Percentiles rank a stretch among this genome's conserved stretches.
phyloP scores from a whole-genome alignment of 2,888 invertebrate genomes.

The Leptarthrus brevirostris region DNA sequence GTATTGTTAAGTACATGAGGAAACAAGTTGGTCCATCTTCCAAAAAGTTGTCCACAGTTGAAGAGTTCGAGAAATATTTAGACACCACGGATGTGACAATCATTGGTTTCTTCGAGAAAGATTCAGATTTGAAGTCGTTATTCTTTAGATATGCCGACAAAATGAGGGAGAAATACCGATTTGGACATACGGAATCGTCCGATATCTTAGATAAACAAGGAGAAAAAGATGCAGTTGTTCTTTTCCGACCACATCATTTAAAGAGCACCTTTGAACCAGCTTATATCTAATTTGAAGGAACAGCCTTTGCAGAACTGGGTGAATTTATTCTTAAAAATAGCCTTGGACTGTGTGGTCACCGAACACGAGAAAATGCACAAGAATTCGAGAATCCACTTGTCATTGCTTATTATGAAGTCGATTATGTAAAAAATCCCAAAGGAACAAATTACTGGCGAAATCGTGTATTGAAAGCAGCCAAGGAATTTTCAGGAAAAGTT shows the following conservation, averaged over 20 bases:
- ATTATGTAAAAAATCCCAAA: slow-evolving; percentile 96
- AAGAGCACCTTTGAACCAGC: slow-evolving; percentile 94
- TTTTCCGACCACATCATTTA: slow-evolving; percentile 89
- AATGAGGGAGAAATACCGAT: slow-evolving; percentile 87
- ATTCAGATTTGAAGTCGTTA: slow-evolving; percentile 80
- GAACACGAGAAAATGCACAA: slow-evolving; percentile 83
- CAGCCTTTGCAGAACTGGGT: slow-evolving; percentile 76
- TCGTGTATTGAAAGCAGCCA: slow-evolving; percentile 84
- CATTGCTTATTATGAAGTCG: slow-evolving; percentile 92
- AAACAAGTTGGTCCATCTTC: slow-evolving; percentile 97
- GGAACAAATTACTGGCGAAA: slow-evolving; percentile 99
- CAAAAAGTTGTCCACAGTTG: slow-evolving; percentile 79
- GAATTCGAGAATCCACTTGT: slow-evolving; percentile 92
- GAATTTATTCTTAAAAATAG: slow-evolving; percentile 87
- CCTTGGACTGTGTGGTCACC: slow-evolving; percentile 91
- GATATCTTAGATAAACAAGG: slow-evolving; percentile 82
- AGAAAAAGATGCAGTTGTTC: slow-evolving; percentile 82
- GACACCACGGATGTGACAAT: slow-evolving; percentile 81
- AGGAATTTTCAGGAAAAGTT: slow-evolving; percentile 68
- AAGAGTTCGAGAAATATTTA: slow-evolving; percentile 79
- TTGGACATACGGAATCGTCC: slow-evolving; percentile 82
- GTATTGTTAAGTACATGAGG: slow-evolving; percentile 85
- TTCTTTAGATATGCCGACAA: slow-evolving; percentile 92
- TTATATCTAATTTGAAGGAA: slow-evolving; percentile 80
- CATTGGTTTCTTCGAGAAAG: slow-evolving; percentile 86